Base-by-base conservation (phyloP, 2,797 vertebrate species). In the Chaunax sp. region DNA sequence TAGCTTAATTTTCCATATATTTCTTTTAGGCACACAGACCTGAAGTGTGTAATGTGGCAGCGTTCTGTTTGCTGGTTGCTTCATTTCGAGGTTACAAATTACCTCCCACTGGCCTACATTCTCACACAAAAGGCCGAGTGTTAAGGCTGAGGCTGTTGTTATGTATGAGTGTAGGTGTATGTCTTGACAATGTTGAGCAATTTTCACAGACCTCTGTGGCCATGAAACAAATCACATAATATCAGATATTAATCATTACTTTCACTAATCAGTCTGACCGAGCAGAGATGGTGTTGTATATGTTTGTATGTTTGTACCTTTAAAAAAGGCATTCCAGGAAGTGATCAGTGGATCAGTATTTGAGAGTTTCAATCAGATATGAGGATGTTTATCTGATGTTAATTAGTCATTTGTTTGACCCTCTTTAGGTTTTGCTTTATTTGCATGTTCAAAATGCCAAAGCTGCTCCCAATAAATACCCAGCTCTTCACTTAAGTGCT, bases 11-110 rank as follows among this genome's bases (percentile, higher is more conserved):
- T 28, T 15, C 5, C 3, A 12, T 19, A 2, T 14, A 33, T 45
- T 25, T 52, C 12, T 16, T n/a, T n/a, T 1, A 10, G 47, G 45
- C 5, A 1, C n/a, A n/a, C 10, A 40, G 13, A 20, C 6, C 6
- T 4, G 13, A n/a, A 23, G 19, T 25, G 18, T 13, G 37, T 43
- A 15, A 16, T 25, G 46, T 5, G 45, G 53, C 25, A 26, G 65
- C 23, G 63, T 6, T 50, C 25, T 69, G 65, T 68, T 74, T 62
- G 37, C 58, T 47, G 26, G 41, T 75, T 78, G 71, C 83, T 75
- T 82, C 67, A 69, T 76, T 74, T 75, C 61, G 65, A 69, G 76
- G 84, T 87, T 86, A 74, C 67, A 72, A 55, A 82, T 85, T 18
- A 76, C 57, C 64, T 72, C 55, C 51, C 26, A 18, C 43, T 80